phyloP scores from a whole-genome alignment of 1,140 invertebrate genomes.

The Pseudomyrmex cubaensis region DNA sequence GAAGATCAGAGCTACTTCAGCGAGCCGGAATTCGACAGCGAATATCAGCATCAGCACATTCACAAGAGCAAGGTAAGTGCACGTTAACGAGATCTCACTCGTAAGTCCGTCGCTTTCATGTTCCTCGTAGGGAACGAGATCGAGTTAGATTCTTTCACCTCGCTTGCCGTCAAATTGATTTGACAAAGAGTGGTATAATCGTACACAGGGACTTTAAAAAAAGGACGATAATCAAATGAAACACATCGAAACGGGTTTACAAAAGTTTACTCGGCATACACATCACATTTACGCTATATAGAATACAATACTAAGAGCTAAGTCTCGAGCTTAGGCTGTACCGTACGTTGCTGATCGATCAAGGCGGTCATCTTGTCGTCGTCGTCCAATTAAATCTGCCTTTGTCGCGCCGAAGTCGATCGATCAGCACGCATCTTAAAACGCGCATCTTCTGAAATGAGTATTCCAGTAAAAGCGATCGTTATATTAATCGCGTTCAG shows the following conservation, averaged over 20 bases:
- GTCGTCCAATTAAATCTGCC: constrained; percentile 6
- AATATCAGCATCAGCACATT: constrained; percentile 96
- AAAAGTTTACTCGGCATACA: constrained; percentile 49
- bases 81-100: not conserved
- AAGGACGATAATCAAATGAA: not conserved
- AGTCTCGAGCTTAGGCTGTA: constrained; percentile 20
- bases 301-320: constrained; percentile 37
- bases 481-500: constrained; percentile 6
- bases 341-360: constrained; percentile 32
- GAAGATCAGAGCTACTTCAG: constrained; percentile 96
- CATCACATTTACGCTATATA: constrained; percentile 11
- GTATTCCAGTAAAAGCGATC: constrained; percentile 19
- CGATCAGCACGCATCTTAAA: constrained; percentile 19
- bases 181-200: not conserved
- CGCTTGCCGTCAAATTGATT: not conserved
- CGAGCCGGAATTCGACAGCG: constrained; percentile 96
- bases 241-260: not conserved
- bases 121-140: not conserved
- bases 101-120: not conserved
- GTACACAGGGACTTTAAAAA: not conserved
- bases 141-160: not conserved
- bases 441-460: not conserved
- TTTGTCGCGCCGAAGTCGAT: constrained; percentile 18
- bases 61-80: constrained; percentile 95
- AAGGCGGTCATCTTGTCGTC: not conserved